These are phyloP conservation scores for Ciconia nigra DNA, from an alignment of 2,797 vertebrate species.

Conservation along the genomic window DNA sequence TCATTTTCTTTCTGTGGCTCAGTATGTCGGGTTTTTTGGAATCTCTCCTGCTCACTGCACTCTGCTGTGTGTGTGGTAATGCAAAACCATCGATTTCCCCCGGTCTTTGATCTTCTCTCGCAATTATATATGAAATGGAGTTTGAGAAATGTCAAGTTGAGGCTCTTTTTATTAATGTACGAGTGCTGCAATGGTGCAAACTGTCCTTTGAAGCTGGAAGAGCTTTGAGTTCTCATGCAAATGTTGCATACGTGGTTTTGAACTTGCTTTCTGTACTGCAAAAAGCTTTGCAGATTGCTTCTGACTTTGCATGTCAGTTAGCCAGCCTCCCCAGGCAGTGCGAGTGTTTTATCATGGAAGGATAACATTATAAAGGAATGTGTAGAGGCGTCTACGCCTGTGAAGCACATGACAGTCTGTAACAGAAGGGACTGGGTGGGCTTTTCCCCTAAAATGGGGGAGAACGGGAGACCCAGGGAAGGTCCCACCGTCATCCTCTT, in stretches of 20 bases:
- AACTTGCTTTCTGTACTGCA: not conserved
- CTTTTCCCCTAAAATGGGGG: not conserved
- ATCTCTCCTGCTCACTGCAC: not conserved
- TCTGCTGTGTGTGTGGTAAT: not conserved
- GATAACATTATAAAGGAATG: accelerated
- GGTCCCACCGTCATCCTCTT: not conserved
- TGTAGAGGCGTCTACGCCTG: not conserved
- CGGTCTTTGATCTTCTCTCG: not conserved
- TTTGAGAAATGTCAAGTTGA: not conserved
- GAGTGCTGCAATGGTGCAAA: not conserved
- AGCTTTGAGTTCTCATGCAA: not conserved
- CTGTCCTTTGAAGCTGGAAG: constrained; percentile 1
- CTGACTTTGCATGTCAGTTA: not conserved
- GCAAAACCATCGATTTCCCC: not conserved
- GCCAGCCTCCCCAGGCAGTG: not conserved
- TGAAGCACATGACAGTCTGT: accelerated
- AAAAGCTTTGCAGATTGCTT: not conserved
- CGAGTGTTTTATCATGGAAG: not conserved
- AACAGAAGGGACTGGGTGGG: not conserved
- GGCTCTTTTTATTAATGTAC: not conserved
- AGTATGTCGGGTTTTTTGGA: not conserved
- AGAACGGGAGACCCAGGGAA: not conserved
- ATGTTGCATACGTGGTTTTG: not conserved
- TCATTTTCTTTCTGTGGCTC: not conserved
- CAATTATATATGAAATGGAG: not conserved